These are phyloP conservation scores for Drosophila mauritiana DNA, from an alignment of 1,140 invertebrate genomes.

Conservation along the genomic window DNA sequence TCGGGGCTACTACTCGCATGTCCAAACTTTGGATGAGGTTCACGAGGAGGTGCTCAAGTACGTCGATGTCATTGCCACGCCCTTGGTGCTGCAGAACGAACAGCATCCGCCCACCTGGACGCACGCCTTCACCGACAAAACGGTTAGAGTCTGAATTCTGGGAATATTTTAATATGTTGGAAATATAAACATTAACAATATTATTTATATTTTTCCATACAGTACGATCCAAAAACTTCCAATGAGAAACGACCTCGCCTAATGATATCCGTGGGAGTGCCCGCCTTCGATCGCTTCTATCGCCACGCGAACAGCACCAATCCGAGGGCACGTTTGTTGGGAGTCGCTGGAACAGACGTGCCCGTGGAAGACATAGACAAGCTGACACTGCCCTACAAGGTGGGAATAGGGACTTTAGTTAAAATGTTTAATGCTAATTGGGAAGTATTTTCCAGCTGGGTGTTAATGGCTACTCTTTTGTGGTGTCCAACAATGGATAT, in stretches of 20 bases:
- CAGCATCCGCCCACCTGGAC: slow-evolving; percentile 95
- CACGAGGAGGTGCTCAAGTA: slow-evolving; percentile 97
- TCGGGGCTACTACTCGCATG: slow-evolving; percentile 96
- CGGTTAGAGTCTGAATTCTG: slow-evolving; percentile 85
- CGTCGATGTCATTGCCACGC: slow-evolving; percentile 94
- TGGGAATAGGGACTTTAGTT: slow-evolving; percentile 40
- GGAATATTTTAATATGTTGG: too few relatives aligned
- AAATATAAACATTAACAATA: too few relatives aligned
- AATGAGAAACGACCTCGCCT: slow-evolving; percentile 87
- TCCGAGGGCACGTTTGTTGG: slow-evolving; percentile 91
- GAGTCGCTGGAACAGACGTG: slow-evolving; percentile 97
- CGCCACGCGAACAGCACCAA: slow-evolving; percentile 87
- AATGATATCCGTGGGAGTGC: slow-evolving; percentile 93
- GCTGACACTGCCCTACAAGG: slow-evolving; percentile 92
- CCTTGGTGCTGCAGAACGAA: slow-evolving; percentile 91
- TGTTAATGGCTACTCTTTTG: slow-evolving; percentile 97
- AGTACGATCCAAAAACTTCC: slow-evolving; percentile 85
- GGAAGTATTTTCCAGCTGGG: slow-evolving; percentile 88
- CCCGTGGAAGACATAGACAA: slow-evolving; percentile 95
- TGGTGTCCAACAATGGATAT: slow-evolving; percentile 98
- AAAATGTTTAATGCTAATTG: neutral
- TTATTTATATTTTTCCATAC: neutral
- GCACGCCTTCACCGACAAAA: slow-evolving; percentile 93
- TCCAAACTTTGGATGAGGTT: slow-evolving; percentile 96
- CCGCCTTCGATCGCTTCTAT: slow-evolving; percentile 91